Evolutionary conservation across 2,888 invertebrate species (phyloP), one percentile per base, ranked within the genome.

Genomic region (Pyrrhia umbra): DNA sequence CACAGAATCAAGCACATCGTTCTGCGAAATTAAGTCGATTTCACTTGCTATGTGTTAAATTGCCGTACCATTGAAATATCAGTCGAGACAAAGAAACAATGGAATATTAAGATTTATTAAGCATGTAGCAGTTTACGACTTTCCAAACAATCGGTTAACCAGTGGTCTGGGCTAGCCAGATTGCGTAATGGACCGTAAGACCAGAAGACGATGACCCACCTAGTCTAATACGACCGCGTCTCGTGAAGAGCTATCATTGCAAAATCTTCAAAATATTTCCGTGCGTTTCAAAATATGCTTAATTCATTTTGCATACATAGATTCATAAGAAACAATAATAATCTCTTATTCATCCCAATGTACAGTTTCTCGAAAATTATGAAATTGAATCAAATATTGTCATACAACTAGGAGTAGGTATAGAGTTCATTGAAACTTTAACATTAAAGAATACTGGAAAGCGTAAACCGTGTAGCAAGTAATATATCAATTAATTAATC

Each of bases 61-160:
- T 71, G 73, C 76, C 68, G 72, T 78, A 75, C 79, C 82, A 84
- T 85, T 86, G 84, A 85, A 84, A 83, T 80, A 84, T 77, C 76
- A 77, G 58, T 56, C 52, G 63, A 83, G 75, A 82, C 88, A 86
- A 86, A 85, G 86, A 85, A 89, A 91, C 90, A 90, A 90, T 88
- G 80, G 84, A 66, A 77, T 86, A 86, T 86, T 81, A 86, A 86
- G 84, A 87, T 89, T 89, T 88, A 89, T 88, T 85, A 80, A 77
- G 80, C 82, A 81, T 85, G 79, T 81, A 80, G 78, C 61, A 57
- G 77, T 82, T 81, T 80, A 81, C 74, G 75, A 74, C 81, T 88
- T 87, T 85, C 77, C 82, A 86, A 85, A 86, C 87, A 85, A 86
- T 85, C 73, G 80, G 70, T 75, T 74, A 69, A 45, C 59, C 61